A percentile compares a stretch with the other conserved stretches of the same genome.
phyloP scores from a whole-genome alignment of 1,140 invertebrate genomes.

The Hylaeus anthracinus region DNA sequence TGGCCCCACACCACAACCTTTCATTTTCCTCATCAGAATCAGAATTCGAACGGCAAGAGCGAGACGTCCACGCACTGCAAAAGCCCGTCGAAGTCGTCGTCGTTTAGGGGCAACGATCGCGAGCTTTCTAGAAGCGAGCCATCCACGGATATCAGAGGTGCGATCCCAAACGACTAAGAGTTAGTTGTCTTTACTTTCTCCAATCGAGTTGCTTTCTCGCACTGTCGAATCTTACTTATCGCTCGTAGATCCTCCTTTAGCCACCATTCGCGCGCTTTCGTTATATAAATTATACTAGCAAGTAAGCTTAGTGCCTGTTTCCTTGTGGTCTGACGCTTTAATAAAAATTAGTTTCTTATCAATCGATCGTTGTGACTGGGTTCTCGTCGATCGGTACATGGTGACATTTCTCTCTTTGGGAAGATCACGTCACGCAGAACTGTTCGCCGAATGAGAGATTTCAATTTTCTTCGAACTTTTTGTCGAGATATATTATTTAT shows the following conservation, averaged over 20 bases:
- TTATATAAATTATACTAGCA: not conserved
- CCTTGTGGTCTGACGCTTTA: not conserved
- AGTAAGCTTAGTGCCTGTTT: slow-evolving; percentile 5
- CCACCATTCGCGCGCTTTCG: not conserved
- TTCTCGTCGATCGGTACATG: not conserved
- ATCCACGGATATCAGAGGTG: slow-evolving; percentile 75
- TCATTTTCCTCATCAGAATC: slow-evolving; percentile 72
- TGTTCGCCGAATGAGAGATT: not conserved
- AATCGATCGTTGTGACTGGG: not conserved
- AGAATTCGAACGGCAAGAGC: slow-evolving; percentile 53
- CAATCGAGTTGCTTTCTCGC: not conserved
- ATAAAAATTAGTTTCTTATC: slow-evolving; percentile 12
- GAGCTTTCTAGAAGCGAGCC: slow-evolving; percentile 75
- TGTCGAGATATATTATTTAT: too few species aligned
- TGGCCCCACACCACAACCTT: slow-evolving; percentile 82
- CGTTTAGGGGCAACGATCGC: slow-evolving; percentile 67
- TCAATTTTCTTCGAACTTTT: too few species aligned
- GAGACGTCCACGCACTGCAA: slow-evolving; percentile 61
- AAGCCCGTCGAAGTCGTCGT: slow-evolving; percentile 69
- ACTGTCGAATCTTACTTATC: not conserved
- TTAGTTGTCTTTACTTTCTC: not conserved
- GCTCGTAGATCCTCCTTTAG: not conserved
- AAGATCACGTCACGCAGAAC: not conserved
- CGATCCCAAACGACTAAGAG: slow-evolving; percentile 10
- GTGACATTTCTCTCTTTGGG: not conserved